Conservation (phyloP, 2,797 vertebrate species). For the Martes flavigula region DNA sequence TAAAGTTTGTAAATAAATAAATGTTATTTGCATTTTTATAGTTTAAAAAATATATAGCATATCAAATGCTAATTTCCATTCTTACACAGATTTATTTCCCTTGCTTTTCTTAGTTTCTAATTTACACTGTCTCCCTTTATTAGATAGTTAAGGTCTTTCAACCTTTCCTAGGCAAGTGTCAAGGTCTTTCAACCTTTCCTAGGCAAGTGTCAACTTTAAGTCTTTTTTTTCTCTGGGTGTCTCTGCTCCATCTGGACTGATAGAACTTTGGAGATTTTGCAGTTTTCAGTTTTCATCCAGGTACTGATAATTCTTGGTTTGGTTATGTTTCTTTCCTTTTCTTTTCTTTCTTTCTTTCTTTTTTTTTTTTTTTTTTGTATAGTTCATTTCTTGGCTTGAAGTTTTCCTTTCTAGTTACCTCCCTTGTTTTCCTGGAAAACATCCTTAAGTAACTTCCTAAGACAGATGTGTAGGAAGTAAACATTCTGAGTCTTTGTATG, state of each 20-base stretch:
- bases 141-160: not conserved
- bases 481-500: not conserved
- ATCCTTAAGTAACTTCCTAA: conserved; percentile 18
- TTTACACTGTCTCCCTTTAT: not conserved
- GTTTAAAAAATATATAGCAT: not conserved
- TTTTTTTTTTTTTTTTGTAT: not conserved
- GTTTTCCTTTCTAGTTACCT: conserved; percentile 16
- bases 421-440: conserved; percentile 46
- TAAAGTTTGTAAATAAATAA: not conserved
- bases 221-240: not conserved
- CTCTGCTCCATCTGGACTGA: not conserved
- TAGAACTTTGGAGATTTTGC: not conserved
- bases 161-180: not conserved
- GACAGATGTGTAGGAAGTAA: not conserved
- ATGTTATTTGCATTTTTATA: conserved; percentile 18
- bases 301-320: not conserved
- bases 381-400: conserved; percentile 18
- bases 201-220: not conserved
- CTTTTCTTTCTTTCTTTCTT: not conserved
- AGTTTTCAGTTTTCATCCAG: not conserved
- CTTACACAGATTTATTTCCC: not conserved
- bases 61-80: not conserved
- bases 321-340: not conserved
- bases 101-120: not conserved
- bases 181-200: not conserved